Evolutionary conservation across 2,888 invertebrate species (phyloP), one percentile per base, ranked within the genome.

Genomic region (Agrochola macilenta): DNA sequence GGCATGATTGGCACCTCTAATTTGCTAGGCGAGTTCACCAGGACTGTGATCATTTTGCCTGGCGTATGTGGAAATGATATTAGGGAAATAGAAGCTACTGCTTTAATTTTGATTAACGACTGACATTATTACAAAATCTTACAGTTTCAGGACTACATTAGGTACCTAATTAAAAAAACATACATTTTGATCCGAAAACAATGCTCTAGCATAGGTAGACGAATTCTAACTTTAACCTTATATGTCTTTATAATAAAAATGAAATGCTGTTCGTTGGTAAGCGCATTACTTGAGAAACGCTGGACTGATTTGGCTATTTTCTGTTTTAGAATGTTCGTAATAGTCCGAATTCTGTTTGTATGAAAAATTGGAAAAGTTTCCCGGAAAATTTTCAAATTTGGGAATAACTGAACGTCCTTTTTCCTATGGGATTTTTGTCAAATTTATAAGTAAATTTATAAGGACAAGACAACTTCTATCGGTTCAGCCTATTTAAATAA

Each of bases 1-100:
- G 52, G 17, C 26, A 52, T 81, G 80, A 81, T 81, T 70, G 79
- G 79, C 79, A 69, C 60, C 68, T 69, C 69, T 82, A 79, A 82
- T 83, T 82, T 83, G 83, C 82, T 79, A 52, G 20, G 9, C 52
- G 60, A 69, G 58, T 30, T 57, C 26, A 64, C 23, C 26, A 54
- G 39, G 39, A 23, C n/a, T 52, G 52, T 20, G 52, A 58, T n/a
- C 54, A 60, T 30, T 54, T 65, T 71, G 58, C 14, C 26, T 54
- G 35, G 65, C 23, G 58, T 52, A 20, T n/a, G 7, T 63, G n/a
- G 39, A 26, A 39, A 66, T 76, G 0, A 57, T 54, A 54, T 63
- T 77, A 39, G 7, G n/a, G 26, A 46, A 30, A n/a, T 43, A 52
- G 5, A 46, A 54, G 0, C 1, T 20, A 0, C 0, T 7, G 20